phyloP scores from a whole-genome alignment of 2,888 invertebrate genomes.

The Marasmarcha lunaedactyla region DNA sequence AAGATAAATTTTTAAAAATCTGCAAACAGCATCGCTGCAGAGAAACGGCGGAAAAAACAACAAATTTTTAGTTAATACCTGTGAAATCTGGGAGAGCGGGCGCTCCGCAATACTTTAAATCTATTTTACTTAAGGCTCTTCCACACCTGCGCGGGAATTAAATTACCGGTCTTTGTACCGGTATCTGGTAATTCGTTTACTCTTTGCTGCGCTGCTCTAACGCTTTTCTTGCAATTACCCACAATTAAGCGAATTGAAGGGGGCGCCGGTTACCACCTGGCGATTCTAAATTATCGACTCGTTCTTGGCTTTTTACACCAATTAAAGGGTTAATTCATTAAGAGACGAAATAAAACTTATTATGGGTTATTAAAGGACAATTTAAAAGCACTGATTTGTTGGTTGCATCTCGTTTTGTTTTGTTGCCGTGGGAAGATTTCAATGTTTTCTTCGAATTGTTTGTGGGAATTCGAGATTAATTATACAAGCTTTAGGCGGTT shows the following conservation, averaged over 20 bases:
- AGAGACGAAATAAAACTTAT: background rate
- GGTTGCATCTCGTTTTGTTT: too few relatives aligned
- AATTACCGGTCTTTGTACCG: slow-evolving; percentile 46
- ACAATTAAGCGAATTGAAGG: slow-evolving; percentile 58
- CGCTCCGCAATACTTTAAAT: slow-evolving; percentile 32
- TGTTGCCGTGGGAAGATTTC: too few relatives aligned
- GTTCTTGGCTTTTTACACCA: background rate
- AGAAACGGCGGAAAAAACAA: slow-evolving; percentile 22
- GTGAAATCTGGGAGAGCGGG: slow-evolving; percentile 16
- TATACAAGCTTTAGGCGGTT: too few relatives aligned
- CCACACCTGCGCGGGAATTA: slow-evolving; percentile 57
- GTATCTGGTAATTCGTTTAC: slow-evolving; percentile 63
- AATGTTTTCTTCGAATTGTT: too few relatives aligned
- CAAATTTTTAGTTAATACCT: slow-evolving; percentile 20
- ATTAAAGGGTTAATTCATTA: background rate
- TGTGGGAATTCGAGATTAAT: too few relatives aligned
- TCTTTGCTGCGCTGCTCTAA: slow-evolving; percentile 45
- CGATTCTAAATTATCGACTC: slow-evolving; percentile 26
- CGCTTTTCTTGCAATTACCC: slow-evolving; percentile 62
- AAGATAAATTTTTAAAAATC: too few relatives aligned
- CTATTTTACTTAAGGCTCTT: slow-evolving; percentile 54
- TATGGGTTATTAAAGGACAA: background rate
- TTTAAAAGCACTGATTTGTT: too few relatives aligned
- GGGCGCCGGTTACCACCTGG: slow-evolving; percentile 26
- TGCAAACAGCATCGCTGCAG: too few relatives aligned